These are phyloP conservation scores for Rhogogaster chlorosoma DNA, from an alignment of 2,888 invertebrate species.

Conservation along the genomic window DNA sequence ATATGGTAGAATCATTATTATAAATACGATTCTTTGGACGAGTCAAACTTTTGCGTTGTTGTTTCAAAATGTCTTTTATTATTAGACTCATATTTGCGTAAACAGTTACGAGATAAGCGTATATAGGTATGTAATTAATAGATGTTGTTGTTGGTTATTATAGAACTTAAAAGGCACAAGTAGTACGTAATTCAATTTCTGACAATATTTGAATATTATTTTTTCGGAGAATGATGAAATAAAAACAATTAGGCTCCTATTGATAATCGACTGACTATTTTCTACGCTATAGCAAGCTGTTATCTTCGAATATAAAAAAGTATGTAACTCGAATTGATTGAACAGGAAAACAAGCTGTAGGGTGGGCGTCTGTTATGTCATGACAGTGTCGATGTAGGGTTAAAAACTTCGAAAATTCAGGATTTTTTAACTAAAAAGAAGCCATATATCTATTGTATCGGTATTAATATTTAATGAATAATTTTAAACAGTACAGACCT, in stretches of 20 bases:
- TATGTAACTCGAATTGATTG: background rate
- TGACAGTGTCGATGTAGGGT: background rate
- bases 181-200: background rate
- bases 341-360: slow-evolving; percentile 30
- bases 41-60: background rate
- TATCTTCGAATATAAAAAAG: background rate
- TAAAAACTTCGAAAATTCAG: background rate
- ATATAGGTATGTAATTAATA: background rate
- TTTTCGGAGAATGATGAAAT: background rate
- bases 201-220: background rate
- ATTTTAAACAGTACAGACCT: slow-evolving; percentile 61
- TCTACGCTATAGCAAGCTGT: background rate
- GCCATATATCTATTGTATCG: background rate
- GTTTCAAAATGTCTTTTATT: background rate
- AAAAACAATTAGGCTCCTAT: background rate
- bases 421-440: background rate
- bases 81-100: slow-evolving; percentile 1
- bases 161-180: background rate
- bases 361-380: slow-evolving; percentile 45
- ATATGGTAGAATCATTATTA: background rate
- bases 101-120: background rate
- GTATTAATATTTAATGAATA: background rate
- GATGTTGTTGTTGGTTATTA: slow-evolving; percentile 10
- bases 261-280: background rate
- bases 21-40: background rate